A percentile compares a stretch with the other conserved stretches of the same genome.
Evolutionary conservation across 2,113 vertebrate genomes (phyloP).

Genomic region (Entosphenus tridentatus): DNA sequence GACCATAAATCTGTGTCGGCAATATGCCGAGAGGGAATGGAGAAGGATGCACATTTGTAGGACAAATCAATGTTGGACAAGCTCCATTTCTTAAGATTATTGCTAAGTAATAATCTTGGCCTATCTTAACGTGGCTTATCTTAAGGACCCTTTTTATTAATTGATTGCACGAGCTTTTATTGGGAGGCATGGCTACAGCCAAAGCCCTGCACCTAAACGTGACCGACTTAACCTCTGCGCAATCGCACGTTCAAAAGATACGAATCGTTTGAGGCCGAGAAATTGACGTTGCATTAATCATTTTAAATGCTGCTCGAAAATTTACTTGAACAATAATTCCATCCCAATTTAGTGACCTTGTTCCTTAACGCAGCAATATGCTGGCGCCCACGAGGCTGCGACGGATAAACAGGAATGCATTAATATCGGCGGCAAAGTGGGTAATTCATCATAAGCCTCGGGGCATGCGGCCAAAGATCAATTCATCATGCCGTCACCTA

Average conservation of each 20-base stretch:
- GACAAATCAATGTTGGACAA: background rate
- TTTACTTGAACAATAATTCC: constrained; percentile 1
- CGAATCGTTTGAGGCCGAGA: background rate
- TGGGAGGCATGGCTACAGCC: too few species aligned
- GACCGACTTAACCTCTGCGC: too few species aligned
- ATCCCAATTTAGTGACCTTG: background rate
- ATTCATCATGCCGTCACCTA: constrained; percentile 1
- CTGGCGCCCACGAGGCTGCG: background rate
- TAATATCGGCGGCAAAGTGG: constrained; percentile 2
- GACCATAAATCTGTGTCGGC: constrained; percentile 4
- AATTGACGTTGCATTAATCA: constrained; percentile 2
- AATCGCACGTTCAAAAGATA: background rate
- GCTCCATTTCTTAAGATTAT: too few species aligned
- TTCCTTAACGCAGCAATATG: background rate
- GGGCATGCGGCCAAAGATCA: background rate
- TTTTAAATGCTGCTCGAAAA: constrained; percentile 1
- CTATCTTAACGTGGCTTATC: too few species aligned
- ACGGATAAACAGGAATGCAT: background rate
- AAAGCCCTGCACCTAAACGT: too few species aligned
- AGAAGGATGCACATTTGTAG: background rate
- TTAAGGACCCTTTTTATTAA: too few species aligned
- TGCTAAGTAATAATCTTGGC: background rate
- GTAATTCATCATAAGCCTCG: constrained; percentile 1
- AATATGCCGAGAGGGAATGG: constrained; percentile 2
- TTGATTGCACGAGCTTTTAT: too few species aligned